These are phyloP conservation scores for Parambassis ranga DNA, from an alignment of 2,797 vertebrate genomes.

Conservation along the genomic window DNA sequence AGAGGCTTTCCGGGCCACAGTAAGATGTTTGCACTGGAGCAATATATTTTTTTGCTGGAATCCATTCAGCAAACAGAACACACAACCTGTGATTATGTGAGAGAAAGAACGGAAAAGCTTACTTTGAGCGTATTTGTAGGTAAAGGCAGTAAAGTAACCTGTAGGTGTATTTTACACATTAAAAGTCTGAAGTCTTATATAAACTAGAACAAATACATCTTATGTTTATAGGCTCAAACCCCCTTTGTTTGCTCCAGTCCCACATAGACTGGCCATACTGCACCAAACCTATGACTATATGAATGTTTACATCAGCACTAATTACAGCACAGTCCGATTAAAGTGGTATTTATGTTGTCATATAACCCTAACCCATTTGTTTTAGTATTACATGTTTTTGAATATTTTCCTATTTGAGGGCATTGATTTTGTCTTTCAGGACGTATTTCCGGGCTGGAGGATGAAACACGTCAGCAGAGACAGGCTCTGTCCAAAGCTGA, in stretches of 20 bases:
- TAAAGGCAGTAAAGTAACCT: too few relatives aligned
- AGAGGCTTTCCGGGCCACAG: not conserved
- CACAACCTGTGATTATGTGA: not conserved
- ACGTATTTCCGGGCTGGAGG: slow-evolving; percentile 89
- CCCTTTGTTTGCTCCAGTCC: not conserved
- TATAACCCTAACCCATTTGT: too few relatives aligned
- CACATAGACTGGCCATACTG: not conserved
- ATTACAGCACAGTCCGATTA: slow-evolving; percentile 17
- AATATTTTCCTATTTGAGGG: too few relatives aligned
- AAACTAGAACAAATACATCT: slow-evolving; percentile 2
- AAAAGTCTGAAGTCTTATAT: too few relatives aligned
- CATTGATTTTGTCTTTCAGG: slow-evolving; percentile 67
- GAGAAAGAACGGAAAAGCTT: not conserved
- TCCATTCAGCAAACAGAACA: not conserved
- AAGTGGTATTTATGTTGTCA: not conserved
- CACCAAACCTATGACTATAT: not conserved
- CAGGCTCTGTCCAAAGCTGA: slow-evolving; percentile 86
- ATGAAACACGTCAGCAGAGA: slow-evolving; percentile 88
- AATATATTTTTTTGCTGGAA: too few relatives aligned
- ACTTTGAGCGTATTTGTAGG: not conserved
- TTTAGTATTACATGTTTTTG: too few relatives aligned
- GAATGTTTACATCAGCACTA: slow-evolving; percentile 14
- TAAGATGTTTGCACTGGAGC: not conserved
- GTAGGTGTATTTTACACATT: too few relatives aligned
- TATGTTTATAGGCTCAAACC: not conserved